A percentile compares a stretch with the other conserved stretches of the same genome.
Conservation (phyloP, 2,113 vertebrate species). For the Cranoglanis bouderius region DNA sequence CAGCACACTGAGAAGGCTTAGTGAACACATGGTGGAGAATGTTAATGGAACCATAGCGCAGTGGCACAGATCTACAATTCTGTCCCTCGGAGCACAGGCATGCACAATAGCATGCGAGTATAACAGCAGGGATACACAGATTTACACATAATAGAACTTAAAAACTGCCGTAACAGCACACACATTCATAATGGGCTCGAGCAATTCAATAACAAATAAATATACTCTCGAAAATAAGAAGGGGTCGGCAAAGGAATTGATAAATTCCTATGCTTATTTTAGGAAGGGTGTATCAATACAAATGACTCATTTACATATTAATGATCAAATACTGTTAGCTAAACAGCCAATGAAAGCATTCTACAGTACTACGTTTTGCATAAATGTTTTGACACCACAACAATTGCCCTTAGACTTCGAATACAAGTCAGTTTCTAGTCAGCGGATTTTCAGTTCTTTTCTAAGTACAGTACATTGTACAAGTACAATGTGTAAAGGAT, state of each 20-base stretch:
- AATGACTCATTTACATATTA: not conserved
- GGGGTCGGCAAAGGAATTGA: not conserved
- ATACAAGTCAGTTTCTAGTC: not conserved
- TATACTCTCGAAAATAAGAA: not conserved
- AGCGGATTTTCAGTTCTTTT: not conserved
- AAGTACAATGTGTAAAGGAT: not conserved
- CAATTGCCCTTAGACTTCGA: not conserved
- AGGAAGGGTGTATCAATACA: not conserved
- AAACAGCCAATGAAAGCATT: not conserved
- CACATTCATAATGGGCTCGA: not conserved
- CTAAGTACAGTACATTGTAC: not conserved
- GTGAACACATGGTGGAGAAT: slow-evolving; percentile 51
- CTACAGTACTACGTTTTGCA: not conserved
- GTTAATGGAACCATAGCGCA: slow-evolving; percentile 48
- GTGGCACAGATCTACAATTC: slow-evolving; percentile 42
- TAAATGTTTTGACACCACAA: not conserved
- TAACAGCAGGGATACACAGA: not conserved
- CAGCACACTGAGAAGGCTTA: slow-evolving; percentile 42
- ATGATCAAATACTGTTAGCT: not conserved
- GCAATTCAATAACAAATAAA: not conserved
- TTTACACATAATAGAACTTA: not conserved
- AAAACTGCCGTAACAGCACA: not conserved
- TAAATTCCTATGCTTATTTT: not conserved
- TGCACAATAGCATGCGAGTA: slow-evolving; percentile 26
- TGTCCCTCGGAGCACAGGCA: slow-evolving; percentile 23